Evolutionary conservation across 2,888 invertebrate genomes (phyloP), one percentile per base, ranked within the genome.

Genomic region (Carterocephalus palaemon): DNA sequence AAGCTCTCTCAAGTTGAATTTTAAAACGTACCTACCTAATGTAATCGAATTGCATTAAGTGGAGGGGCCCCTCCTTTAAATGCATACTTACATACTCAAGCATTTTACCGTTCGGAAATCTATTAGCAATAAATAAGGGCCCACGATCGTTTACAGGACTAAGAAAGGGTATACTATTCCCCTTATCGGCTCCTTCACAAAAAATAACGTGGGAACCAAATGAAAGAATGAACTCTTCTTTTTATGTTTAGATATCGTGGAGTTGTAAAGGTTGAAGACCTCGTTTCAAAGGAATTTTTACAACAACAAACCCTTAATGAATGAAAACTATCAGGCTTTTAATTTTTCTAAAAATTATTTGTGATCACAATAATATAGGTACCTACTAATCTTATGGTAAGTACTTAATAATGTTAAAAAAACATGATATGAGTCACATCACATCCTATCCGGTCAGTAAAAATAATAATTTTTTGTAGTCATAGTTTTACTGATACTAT

Each of bases 171-270:
- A 79, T 68, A 71, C 71, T 68, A 74, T 75, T 80, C 83, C 84
- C 83, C 81, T 84, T 83, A 85, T 83, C 82, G 77, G 63, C 66
- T 71, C 66, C 68, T 70, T 69, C 65, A 83, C 77, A 82, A 82
- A 82, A 82, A 82, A 77, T 72, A 81, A 75, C 83, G 85, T 86
- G 85, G 83, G 85, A 86, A 85, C 75, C 67, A 54, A 77, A 67
- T 67, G 59, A 70, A 79, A 79, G 78, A 80, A 82, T 75, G 74
- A 75, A 74, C 70, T 77, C 64, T 70, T 74, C 71, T 70, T 74
- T 77, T 75, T 74, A 70, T 73, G 51, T 53, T 48, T 57, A 54
- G 59, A 68, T 64, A 69, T 67, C 70, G 70, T 64, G 64, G 63
- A 62, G 64, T 63, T 69, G 70, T 72, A 73, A 70, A 73, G 70